A percentile compares a stretch with the other conserved stretches of the same genome.
phyloP scores from a whole-genome alignment of 2,797 vertebrate genomes.

The Coregonus sp. region DNA sequence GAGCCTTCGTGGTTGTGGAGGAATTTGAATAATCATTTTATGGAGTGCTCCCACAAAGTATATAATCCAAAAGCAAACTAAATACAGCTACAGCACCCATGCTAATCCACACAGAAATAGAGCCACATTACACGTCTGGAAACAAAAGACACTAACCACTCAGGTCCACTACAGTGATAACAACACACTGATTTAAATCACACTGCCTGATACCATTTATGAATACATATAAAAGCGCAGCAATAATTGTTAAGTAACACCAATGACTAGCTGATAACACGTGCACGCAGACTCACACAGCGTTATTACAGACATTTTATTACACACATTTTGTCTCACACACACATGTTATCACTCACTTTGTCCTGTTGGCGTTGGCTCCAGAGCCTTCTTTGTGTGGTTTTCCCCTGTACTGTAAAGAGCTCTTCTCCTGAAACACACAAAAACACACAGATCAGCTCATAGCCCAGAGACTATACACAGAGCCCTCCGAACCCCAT shows the following conservation, averaged over 20 bases:
- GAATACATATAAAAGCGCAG: constrained; percentile 2
- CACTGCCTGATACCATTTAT: constrained; percentile 4
- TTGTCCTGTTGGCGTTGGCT: constrained; percentile 72
- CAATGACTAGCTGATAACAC: not conserved
- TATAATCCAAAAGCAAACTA: constrained; percentile 21
- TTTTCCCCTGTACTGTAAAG: constrained; percentile 78
- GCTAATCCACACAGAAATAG: not conserved
- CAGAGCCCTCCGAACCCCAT: not conserved
- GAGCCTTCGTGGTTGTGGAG: constrained; percentile 18
- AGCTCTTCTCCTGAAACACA: constrained; percentile 92
- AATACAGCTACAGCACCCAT: not conserved
- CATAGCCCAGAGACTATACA: not conserved
- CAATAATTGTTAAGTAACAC: not conserved
- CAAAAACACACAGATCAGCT: constrained; percentile 14
- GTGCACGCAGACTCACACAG: constrained; percentile 20
- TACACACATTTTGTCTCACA: not conserved
- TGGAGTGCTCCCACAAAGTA: constrained; percentile 19
- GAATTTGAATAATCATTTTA: constrained; percentile 38
- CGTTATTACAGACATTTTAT: not conserved
- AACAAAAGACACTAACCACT: constrained; percentile 25
- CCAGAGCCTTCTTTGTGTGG: constrained; percentile 74
- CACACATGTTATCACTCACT: constrained; percentile 63
- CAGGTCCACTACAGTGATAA: not conserved
- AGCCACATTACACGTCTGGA: not conserved
- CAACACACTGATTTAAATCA: constrained; percentile 5